phyloP scores from a whole-genome alignment of 1,140 invertebrate species.

The Agrypnia vestita region DNA sequence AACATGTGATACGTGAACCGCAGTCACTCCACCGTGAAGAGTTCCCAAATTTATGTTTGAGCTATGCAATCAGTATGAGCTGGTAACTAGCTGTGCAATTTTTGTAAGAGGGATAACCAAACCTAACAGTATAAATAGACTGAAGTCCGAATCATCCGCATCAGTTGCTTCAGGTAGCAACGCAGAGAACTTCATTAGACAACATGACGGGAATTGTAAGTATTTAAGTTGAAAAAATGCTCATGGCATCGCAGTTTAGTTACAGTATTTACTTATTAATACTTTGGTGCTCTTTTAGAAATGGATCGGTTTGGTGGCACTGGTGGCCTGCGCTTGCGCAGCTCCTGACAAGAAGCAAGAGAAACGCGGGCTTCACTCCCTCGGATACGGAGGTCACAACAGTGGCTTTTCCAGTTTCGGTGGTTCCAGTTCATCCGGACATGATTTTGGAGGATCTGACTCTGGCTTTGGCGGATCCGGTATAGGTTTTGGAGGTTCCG shows the following conservation, averaged over 20 bases:
- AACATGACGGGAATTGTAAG: conserved; percentile 7
- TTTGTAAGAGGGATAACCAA: conserved; percentile 5
- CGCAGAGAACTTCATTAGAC: neutral
- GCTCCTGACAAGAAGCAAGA: conserved; percentile 55
- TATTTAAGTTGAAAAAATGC: neutral
- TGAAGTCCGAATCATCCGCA: neutral
- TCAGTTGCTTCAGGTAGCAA: conserved; percentile 31
- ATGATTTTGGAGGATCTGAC: conserved; percentile 16
- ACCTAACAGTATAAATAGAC: conserved; percentile 9
- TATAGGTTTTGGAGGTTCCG: conserved; percentile 46
- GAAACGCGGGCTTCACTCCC: conserved; percentile 57
- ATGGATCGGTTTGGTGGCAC: conserved; percentile 37
- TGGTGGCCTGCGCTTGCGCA: conserved; percentile 52
- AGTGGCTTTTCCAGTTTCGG: conserved; percentile 19
- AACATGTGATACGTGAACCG: conserved; percentile 1
- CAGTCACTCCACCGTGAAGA: conserved; percentile 11
- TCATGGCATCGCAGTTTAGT: neutral
- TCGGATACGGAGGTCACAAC: conserved; percentile 46
- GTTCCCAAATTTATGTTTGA: conserved; percentile 6
- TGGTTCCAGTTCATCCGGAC: neutral
- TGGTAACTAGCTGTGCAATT: neutral
- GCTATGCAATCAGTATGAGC: neutral
- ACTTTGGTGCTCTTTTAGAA: conserved; percentile 38
- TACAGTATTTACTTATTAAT: neutral
- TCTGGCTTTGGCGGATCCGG: conserved; percentile 50